phyloP scores from a whole-genome alignment of 2,113 vertebrate species.

The Notothenia coriiceps region DNA sequence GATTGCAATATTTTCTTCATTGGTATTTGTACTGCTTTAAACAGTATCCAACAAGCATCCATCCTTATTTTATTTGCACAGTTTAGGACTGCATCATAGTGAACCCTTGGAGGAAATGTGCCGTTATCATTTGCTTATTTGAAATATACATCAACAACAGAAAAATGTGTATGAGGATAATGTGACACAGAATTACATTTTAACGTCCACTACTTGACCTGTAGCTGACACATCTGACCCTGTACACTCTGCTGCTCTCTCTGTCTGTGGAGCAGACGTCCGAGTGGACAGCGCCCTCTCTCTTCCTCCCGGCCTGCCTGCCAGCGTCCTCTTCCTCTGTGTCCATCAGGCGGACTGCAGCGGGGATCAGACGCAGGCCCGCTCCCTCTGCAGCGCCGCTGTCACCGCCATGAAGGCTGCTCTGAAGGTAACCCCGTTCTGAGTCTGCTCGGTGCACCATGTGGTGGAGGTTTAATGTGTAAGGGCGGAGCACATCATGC shows the following conservation, averaged over 20 bases:
- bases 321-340: conserved; percentile 85
- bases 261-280: conserved; percentile 76
- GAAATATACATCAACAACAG: neutral
- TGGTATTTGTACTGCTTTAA: too few relatives aligned
- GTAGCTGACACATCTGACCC: conserved; percentile 16
- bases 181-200: conserved; percentile 14
- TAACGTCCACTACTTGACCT: neutral
- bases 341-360: conserved; percentile 80
- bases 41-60: too few relatives aligned
- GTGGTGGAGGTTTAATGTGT: conserved; percentile 37
- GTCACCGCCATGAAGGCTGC: conserved; percentile 81
- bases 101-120: neutral
- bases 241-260: conserved; percentile 6
- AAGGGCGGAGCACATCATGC: conserved; percentile 25
- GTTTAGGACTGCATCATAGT: neutral
- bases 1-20: too few relatives aligned
- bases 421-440: conserved; percentile 81
- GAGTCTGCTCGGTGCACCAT: conserved; percentile 10
- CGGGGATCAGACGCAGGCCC: conserved; percentile 60
- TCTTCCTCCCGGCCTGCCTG: conserved; percentile 77
- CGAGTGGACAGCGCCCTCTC: conserved; percentile 73
- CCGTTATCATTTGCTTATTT: neutral
- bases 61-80: too few relatives aligned
- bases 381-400: conserved; percentile 69
- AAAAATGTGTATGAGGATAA: neutral